These are phyloP conservation scores for Pelecanoides urinatrix DNA, from an alignment of 2,113 vertebrate genomes.

Conservation along the genomic window DNA sequence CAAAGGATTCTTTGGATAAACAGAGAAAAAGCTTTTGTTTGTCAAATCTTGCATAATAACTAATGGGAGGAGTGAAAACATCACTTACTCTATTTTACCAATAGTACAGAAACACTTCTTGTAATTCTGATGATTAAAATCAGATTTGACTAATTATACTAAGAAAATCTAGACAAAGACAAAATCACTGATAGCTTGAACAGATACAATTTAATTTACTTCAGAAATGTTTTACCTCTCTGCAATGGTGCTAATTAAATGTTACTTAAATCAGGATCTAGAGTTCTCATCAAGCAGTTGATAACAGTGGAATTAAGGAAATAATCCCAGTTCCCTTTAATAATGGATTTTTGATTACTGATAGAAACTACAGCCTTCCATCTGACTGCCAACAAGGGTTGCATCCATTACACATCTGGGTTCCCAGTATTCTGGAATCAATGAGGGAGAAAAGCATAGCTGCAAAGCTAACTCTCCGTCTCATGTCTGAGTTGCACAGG, in stretches of 20 bases:
- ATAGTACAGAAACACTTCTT: not conserved
- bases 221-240: not conserved
- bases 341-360: constrained; percentile 38
- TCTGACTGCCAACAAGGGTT: not conserved
- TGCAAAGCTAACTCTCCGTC: not conserved
- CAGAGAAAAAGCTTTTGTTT: not conserved
- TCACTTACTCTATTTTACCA: not conserved
- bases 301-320: constrained; percentile 4
- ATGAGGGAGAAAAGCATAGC: not conserved
- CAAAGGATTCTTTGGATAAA: not conserved
- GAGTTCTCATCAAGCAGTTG: not conserved
- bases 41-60: not conserved
- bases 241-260: constrained; percentile 23
- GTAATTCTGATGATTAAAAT: not conserved
- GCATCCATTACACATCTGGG: not conserved
- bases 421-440: not conserved
- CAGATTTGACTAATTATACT: not conserved
- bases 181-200: not conserved
- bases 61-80: not conserved
- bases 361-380: not conserved
- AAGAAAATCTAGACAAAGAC: not conserved
- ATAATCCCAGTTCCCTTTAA: not conserved
- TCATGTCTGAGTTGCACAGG: not conserved
- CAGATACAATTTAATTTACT: not conserved
- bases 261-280: constrained; percentile 6